Conservation (phyloP, 1,140 invertebrate species). For the Drosophila ambigua region DNA sequence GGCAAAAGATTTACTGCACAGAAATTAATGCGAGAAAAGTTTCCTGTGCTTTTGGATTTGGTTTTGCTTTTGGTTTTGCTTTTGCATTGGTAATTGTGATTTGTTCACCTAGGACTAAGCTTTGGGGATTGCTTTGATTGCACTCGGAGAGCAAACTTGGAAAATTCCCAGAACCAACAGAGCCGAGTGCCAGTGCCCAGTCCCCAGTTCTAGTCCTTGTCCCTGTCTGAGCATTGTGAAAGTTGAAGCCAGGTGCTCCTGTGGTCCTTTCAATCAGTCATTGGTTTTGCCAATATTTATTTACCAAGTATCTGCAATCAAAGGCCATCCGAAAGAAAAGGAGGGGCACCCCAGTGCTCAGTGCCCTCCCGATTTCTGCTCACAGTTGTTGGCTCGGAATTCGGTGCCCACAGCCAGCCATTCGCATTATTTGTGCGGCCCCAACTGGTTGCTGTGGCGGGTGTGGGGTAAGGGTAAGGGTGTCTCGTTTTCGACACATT, state of each 20-base stretch:
- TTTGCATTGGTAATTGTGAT: slow-evolving; percentile 43
- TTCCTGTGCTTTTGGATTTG: neutral
- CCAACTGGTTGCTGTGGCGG: neutral
- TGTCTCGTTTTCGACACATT: slow-evolving; percentile 71
- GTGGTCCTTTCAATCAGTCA: slow-evolving; percentile 66
- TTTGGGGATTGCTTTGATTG: slow-evolving; percentile 37
- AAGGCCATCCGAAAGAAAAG: slow-evolving; percentile 45
- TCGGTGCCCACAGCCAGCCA: neutral
- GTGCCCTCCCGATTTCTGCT: no score
- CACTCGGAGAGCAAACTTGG: slow-evolving; percentile 32
- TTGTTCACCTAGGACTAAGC: slow-evolving; percentile 31
- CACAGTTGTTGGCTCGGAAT: neutral
- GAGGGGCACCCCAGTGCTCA: no score
- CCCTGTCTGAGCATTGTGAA: slow-evolving; percentile 18
- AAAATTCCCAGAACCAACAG: slow-evolving; percentile 30
- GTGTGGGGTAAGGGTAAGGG: slow-evolving; percentile 27
- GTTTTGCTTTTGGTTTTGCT: neutral
- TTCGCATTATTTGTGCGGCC: slow-evolving; percentile 21
- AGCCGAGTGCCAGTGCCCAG: neutral
- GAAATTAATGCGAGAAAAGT: slow-evolving; percentile 30
- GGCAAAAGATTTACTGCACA: slow-evolving; percentile 22
- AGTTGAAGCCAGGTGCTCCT: slow-evolving; percentile 44
- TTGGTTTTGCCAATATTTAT: slow-evolving; percentile 72
- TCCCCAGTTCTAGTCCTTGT: neutral
- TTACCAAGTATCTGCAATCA: slow-evolving; percentile 69